Conservation (phyloP, 2,888 invertebrate species). For the Odontomyia ornata region DNA sequence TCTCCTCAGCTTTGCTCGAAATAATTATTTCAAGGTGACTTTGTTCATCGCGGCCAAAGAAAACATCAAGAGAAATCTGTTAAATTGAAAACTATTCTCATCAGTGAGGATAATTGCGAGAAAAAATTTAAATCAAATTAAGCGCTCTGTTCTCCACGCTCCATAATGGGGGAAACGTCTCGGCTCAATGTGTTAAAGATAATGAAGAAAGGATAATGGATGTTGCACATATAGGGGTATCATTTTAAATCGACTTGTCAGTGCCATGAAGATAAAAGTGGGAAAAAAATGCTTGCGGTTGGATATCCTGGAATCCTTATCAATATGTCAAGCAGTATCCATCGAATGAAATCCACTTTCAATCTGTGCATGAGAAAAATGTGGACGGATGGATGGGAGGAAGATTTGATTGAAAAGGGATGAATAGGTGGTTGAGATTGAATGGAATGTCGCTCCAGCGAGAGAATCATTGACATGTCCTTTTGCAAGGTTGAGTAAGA, state of each 20-base stretch:
- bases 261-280: not conserved
- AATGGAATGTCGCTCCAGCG: not conserved
- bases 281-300: not conserved
- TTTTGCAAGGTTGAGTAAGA: not conserved
- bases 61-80: not conserved
- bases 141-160: not conserved
- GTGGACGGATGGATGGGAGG: not conserved
- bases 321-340: not conserved
- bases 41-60: not conserved
- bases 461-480: constrained; percentile 6
- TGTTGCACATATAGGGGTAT: not conserved
- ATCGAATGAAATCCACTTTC: constrained; percentile 1
- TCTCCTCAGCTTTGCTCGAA: not conserved
- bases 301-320: not conserved
- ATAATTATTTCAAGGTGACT: not conserved
- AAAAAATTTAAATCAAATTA: constrained; percentile 10
- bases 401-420: not conserved
- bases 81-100: constrained; percentile 8
- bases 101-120: constrained; percentile 10
- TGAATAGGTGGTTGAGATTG: not conserved
- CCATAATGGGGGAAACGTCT: not conserved
- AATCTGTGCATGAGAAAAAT: not conserved
- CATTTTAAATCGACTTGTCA: not conserved
- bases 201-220: constrained; percentile 21
- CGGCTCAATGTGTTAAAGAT: not conserved